Conservation (phyloP, 2,888 invertebrate species). For the Macrophya annulata region DNA sequence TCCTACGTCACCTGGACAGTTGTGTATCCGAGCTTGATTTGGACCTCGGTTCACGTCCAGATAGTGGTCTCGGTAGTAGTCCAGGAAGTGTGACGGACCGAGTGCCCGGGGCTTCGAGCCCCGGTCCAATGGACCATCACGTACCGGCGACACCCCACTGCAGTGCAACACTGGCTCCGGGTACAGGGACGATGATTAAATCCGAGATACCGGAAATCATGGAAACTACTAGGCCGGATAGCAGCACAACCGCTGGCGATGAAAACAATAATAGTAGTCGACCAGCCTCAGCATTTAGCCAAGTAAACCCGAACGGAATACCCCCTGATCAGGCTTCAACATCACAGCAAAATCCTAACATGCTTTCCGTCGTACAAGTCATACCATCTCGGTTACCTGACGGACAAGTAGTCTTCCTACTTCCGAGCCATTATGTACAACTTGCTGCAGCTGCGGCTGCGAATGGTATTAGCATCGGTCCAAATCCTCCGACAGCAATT, state of each 20-base stretch:
- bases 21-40: constrained; percentile 84
- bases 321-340: constrained; percentile 64
- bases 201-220: constrained; percentile 70
- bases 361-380: constrained; percentile 79
- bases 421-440: constrained; percentile 84
- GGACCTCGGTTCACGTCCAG: constrained; percentile 80
- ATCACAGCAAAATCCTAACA: constrained; percentile 75
- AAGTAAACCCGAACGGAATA: constrained; percentile 67
- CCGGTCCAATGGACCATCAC: constrained; percentile 73
- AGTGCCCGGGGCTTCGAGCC: constrained; percentile 72
- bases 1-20: constrained; percentile 83
- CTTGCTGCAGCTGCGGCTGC: constrained; percentile 81
- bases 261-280: constrained; percentile 80
- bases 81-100: constrained; percentile 77
- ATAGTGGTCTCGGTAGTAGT: constrained; percentile 77
- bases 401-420: constrained; percentile 83
- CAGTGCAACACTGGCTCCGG: constrained; percentile 71
- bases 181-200: constrained; percentile 65
- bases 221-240: constrained; percentile 76
- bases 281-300: constrained; percentile 74
- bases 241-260: constrained; percentile 79
- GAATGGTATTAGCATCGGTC: constrained; percentile 78
- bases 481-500: constrained; percentile 77
- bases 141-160: constrained; percentile 78
- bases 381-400: constrained; percentile 83